Evolutionary conservation across 2,888 invertebrate species (phyloP).

Genomic region (Acanthosepion esculentum): DNA sequence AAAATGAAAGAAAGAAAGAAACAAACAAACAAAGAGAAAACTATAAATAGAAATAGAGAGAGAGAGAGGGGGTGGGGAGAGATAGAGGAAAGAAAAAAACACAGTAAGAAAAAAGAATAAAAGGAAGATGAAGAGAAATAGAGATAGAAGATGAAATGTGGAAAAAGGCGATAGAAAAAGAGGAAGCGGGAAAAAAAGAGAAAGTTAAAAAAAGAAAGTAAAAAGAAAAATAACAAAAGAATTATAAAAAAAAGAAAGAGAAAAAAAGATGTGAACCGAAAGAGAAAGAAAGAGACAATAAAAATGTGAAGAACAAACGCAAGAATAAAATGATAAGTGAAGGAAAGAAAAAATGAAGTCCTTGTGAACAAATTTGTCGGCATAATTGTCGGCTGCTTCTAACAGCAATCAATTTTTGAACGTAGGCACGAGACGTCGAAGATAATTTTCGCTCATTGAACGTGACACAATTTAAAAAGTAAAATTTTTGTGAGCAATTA

Average conservation of each 20-base stretch:
- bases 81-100: background rate
- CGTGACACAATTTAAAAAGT: slow-evolving; percentile 33
- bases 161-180: too few species aligned
- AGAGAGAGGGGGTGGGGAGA: background rate
- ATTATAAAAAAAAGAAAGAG: background rate
- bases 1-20: background rate
- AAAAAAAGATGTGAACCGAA: background rate
- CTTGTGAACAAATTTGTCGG: background rate
- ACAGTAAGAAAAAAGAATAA: background rate
- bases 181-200: too few species aligned
- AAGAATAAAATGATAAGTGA: background rate
- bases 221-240: background rate
- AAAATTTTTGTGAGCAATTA: background rate
- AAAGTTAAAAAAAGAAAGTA: too few species aligned
- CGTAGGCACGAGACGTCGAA: background rate
- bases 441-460: background rate
- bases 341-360: background rate
- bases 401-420: background rate
- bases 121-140: too few species aligned
- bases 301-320: background rate
- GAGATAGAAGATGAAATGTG: too few species aligned
- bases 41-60: background rate
- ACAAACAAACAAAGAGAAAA: background rate
- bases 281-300: background rate
- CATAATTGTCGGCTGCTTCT: background rate